Base-by-base conservation (phyloP, 1,140 invertebrate genomes). In the Pseudomyrmex sp. region DNA sequence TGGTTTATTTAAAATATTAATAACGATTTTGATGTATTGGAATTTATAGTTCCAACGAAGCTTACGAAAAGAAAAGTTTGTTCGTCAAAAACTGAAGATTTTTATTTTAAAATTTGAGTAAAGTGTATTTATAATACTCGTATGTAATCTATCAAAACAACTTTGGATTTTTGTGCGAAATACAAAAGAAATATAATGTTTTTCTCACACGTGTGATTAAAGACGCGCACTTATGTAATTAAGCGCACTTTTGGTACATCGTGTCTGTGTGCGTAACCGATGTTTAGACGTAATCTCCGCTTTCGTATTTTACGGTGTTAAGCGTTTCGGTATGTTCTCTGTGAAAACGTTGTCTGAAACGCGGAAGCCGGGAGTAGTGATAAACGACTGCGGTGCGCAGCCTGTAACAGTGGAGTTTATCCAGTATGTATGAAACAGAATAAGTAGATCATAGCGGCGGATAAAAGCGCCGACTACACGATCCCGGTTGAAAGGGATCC, bases 401-500 rank as follows among this genome's bases (percentile, higher is more conserved):
- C 54, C 44, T 20, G 76, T 73, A 82, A 82, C 79, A 62, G 68
- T 52, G 74, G 63, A 68, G 63, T 84, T 80, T 80, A 79, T 84
- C 62, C 74, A 52, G 74, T 79, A 68, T 66, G 74, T 83, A 84
- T 61, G 82, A 79, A 79, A 68, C 63, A 61, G 65, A 68, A 84
- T 84, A 80, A 84, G 74, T 68, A 80, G 82, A 84, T 84, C 82
- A 77, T 79, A 68, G 82, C 54, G 54, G 3, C 62, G 82, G 82
- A 83, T 83, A 83, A 83, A 83, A 77, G 82, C 82, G 65, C 44
- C 61, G 18, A 54, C 69, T 63, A 58, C 69, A 62, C 48, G 69
- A 73, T 52, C 52, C 35, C 70, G 79, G 59, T 75, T 63, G 58
- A 75, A 75, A 82, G 69, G 23, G 61, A 74, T 77, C 50, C 82